Percentiles rank a stretch among this genome's conserved stretches.
These are phyloP conservation scores for Craniophora ligustri DNA, from an alignment of 2,888 invertebrate genomes.

Conservation along the genomic window DNA sequence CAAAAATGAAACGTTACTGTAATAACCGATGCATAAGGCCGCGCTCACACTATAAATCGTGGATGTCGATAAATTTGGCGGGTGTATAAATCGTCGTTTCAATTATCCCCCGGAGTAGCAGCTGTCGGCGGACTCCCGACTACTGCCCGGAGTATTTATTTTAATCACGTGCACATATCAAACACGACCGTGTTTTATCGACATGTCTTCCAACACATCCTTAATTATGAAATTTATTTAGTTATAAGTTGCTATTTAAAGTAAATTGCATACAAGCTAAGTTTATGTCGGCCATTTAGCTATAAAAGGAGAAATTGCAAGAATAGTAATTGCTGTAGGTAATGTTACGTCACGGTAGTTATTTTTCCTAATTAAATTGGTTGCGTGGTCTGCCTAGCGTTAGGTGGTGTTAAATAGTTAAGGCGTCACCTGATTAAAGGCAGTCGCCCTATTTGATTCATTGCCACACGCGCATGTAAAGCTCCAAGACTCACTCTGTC, in stretches of 20 bases:
- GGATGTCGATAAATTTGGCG: slow-evolving; percentile 85
- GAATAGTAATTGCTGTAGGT: slow-evolving; percentile 17
- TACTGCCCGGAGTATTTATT: slow-evolving; percentile 83
- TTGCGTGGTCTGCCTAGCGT: slow-evolving; percentile 41
- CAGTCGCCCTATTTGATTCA: slow-evolving; percentile 40
- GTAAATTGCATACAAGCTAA: slow-evolving; percentile 12
- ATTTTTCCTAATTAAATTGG: slow-evolving; percentile 48
- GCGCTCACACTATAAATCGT: slow-evolving; percentile 76
- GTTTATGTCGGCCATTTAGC: slow-evolving; percentile 7
- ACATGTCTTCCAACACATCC: slow-evolving; percentile 66
- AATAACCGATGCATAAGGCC: slow-evolving; percentile 62
- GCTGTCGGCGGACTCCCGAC: slow-evolving; percentile 77
- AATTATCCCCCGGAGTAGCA: slow-evolving; percentile 84
- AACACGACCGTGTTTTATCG: slow-evolving; percentile 71
- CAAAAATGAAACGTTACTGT: slow-evolving; percentile 64
- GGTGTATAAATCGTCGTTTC: slow-evolving; percentile 86
- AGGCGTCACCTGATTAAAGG: slow-evolving; percentile 47
- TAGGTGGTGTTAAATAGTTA: slow-evolving; percentile 34
- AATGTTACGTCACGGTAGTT: slow-evolving; percentile 16
- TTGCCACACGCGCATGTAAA: slow-evolving; percentile 40
- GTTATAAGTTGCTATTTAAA: slow-evolving; percentile 21
- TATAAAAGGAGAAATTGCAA: slow-evolving; percentile 28
- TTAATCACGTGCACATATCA: slow-evolving; percentile 81
- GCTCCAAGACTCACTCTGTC: slow-evolving; percentile 22
- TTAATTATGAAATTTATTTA: slow-evolving; percentile 70